These are phyloP conservation scores for Homarus americanus DNA, from an alignment of 1,140 invertebrate species.

Conservation along the genomic window DNA sequence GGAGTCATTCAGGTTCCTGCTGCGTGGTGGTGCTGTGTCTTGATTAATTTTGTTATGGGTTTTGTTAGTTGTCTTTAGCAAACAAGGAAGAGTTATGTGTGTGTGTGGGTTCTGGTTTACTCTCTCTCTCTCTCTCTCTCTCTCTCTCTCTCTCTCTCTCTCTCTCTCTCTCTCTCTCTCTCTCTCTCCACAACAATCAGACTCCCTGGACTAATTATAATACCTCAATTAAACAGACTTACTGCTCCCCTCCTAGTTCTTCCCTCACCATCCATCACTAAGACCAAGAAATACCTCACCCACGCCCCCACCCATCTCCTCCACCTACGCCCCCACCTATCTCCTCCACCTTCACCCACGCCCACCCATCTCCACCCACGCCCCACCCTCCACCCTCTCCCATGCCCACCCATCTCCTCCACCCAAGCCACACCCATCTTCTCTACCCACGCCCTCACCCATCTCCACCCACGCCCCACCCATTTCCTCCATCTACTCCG, in stretches of 20 bases:
- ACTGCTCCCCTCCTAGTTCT: background rate
- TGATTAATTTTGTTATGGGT: too few species aligned
- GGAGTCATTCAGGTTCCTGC: too few species aligned
- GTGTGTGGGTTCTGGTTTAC: too few species aligned
- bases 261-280: background rate
- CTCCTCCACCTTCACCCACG: background rate
- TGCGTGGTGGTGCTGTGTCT: too few species aligned
- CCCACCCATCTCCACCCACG: background rate
- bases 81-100: too few species aligned
- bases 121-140: constrained; percentile 13
- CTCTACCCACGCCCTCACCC: too few species aligned
- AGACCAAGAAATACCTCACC: background rate
- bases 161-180: constrained; percentile 33
- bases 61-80: too few species aligned
- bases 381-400: background rate
- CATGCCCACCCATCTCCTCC: background rate
- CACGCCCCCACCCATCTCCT: background rate
- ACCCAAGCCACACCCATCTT: background rate
- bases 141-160: constrained; percentile 38
- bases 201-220: too few species aligned
- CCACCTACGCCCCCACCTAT: background rate
- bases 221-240: too few species aligned
- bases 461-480: too few species aligned
- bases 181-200: background rate
- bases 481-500: too few species aligned